phyloP scores from a whole-genome alignment of 2,113 vertebrate species.

The Mirza zaza region DNA sequence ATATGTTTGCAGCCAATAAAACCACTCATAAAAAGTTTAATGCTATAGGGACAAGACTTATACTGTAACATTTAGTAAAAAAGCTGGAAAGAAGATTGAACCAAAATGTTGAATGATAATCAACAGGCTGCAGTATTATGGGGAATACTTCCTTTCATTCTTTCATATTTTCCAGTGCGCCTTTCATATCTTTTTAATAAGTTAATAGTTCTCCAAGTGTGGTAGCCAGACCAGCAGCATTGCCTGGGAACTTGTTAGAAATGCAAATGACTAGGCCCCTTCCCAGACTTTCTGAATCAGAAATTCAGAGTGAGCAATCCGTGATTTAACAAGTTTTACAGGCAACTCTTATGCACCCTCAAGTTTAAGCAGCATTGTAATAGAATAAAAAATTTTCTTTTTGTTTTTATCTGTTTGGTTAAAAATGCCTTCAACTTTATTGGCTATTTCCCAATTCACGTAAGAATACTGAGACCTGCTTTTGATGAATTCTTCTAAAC shows the following conservation, averaged over 20 bases:
- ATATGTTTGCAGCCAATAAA: neutral
- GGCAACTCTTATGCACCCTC: neutral
- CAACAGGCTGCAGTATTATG: neutral
- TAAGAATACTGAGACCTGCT: neutral
- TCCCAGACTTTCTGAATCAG: neutral
- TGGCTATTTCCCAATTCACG: neutral
- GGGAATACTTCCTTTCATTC: neutral
- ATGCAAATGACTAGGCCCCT: fast-evolving
- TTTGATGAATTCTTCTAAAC: neutral
- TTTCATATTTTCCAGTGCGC: neutral
- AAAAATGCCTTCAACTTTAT: neutral
- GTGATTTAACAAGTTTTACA: neutral
- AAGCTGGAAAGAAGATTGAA: neutral
- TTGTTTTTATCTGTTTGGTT: neutral
- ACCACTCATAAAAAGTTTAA: neutral
- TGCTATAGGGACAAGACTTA: neutral
- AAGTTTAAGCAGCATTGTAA: neutral
- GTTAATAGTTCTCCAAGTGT: neutral
- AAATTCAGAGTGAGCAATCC: neutral
- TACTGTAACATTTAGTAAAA: neutral
- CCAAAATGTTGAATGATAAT: neutral
- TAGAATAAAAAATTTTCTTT: neutral
- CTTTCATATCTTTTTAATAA: neutral
- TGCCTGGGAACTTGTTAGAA: neutral
- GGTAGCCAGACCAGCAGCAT: neutral